Percentiles rank a stretch among this genome's conserved stretches.
These are phyloP conservation scores for Cynaeus angustus DNA, from an alignment of 2,888 invertebrate genomes.

Conservation along the genomic window DNA sequence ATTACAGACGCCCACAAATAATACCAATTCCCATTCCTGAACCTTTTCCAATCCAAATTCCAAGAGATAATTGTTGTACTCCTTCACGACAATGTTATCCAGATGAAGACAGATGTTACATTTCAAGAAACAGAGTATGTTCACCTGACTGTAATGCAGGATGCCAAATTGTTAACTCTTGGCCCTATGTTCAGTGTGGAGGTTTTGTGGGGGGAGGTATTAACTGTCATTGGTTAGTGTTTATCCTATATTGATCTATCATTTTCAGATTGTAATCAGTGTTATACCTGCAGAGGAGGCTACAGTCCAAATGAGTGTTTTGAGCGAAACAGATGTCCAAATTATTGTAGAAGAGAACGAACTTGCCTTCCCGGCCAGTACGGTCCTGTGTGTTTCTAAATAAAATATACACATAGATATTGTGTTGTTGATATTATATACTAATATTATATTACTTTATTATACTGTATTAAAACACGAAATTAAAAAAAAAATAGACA, in stretches of 20 bases:
- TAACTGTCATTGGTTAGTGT: neutral
- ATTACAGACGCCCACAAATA: neutral
- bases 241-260: neutral
- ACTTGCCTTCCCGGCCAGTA: conserved; percentile 11
- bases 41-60: neutral
- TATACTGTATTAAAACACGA: too few relatives aligned
- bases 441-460: too few relatives aligned
- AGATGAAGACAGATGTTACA: conserved; percentile 30
- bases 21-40: conserved; percentile 14
- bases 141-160: neutral
- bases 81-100: conserved; percentile 42
- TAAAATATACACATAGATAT: too few relatives aligned
- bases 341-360: conserved; percentile 21
- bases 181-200: conserved; percentile 39
- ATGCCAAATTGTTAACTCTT: conserved; percentile 21
- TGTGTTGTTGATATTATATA: too few relatives aligned
- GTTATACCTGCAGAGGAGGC: conserved; percentile 29
- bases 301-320: conserved; percentile 38
- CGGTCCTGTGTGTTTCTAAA: conserved; percentile 20
- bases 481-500: too few relatives aligned
- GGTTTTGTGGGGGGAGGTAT: conserved; percentile 32
- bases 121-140: conserved; percentile 32
- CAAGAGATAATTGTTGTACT: conserved; percentile 35
- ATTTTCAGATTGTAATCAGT: conserved; percentile 32
- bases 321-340: conserved; percentile 19